Base-by-base conservation (phyloP, 2,888 invertebrate genomes). In the Sesia apiformis region DNA sequence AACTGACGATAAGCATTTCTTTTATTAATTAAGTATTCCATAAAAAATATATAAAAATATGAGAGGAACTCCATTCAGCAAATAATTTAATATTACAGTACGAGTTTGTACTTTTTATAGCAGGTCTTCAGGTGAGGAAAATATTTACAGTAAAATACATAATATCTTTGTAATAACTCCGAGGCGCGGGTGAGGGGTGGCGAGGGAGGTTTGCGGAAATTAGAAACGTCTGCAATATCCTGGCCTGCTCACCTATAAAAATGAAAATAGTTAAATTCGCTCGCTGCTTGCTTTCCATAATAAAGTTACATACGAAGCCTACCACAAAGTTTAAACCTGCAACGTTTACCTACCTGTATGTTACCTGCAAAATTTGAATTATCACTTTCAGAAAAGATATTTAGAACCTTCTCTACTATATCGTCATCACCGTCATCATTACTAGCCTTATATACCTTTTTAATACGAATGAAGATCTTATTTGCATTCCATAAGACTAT, bases 221-320 rank as follows among this genome's bases (percentile, higher is more conserved):
- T 76, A 77, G 71, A 76, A 76, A 65, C 69, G 71, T 72, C 71
- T 72, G 76, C 74, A 76, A 76, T 78, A 77, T 78, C 74, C 76
- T 67, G 66, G 69, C 62, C 63, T 65, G 67, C 70, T 71, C 70
- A 69, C 66, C 71, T 72, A 69, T 69, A 72, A 74, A 74, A 74
- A 70, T 71, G 70, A 72, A 42, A 70, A 74, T 69, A 69, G 71
- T 70, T 69, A 70, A 73, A 69, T 69, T 63, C 55, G 51, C 63
- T 63, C 59, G 58, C 56, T 54, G 55, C 53, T 55, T 57, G 23
- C 23, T 23, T 23, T 23, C 23, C 23, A 23, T 23, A 23, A 23
- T 23, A 23, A 23, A 23, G 23, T 23, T 23, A 23, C 23, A n/a
- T n/a, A n/a, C n/a, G n/a, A n/a, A n/a, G n/a, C n/a, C n/a, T n/a